A percentile compares a stretch with the other conserved stretches of the same genome.
phyloP scores from a whole-genome alignment of 2,113 vertebrate species.

The Cavia porcellus region DNA sequence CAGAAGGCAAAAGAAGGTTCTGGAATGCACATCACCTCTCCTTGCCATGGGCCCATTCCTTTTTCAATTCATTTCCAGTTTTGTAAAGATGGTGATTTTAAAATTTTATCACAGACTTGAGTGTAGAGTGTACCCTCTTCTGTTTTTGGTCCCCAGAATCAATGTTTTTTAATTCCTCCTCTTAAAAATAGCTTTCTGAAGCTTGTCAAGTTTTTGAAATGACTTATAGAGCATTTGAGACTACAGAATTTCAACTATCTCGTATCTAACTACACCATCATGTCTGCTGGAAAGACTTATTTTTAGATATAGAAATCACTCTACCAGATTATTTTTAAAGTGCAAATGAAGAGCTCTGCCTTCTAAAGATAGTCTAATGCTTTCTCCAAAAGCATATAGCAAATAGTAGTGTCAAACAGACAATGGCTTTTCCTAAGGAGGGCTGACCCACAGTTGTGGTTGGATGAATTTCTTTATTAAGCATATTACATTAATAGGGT shows the following conservation, averaged over 20 bases:
- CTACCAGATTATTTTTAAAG: background rate
- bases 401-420: background rate
- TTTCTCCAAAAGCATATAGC: background rate
- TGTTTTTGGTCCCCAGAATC: background rate
- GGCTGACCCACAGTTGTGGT: no score
- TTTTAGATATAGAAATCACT: background rate
- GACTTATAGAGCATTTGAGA: background rate
- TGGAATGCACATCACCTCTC: background rate
- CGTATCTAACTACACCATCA: background rate
- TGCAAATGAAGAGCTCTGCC: background rate
- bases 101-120: background rate
- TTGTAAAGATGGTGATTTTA: background rate
- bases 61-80: background rate
- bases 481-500: no score
- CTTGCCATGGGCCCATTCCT: background rate
- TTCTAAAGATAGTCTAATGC: background rate
- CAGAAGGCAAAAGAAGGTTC: background rate
- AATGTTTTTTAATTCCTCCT: background rate
- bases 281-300: background rate
- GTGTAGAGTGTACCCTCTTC: background rate
- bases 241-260: background rate
- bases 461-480: background rate
- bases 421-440: background rate
- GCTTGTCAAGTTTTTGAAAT: background rate
- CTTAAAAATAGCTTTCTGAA: background rate